Percentiles rank a stretch among this genome's conserved stretches.
Evolutionary conservation across 2,888 invertebrate genomes (phyloP).

Genomic region (Micoletzkya japonica): DNA sequence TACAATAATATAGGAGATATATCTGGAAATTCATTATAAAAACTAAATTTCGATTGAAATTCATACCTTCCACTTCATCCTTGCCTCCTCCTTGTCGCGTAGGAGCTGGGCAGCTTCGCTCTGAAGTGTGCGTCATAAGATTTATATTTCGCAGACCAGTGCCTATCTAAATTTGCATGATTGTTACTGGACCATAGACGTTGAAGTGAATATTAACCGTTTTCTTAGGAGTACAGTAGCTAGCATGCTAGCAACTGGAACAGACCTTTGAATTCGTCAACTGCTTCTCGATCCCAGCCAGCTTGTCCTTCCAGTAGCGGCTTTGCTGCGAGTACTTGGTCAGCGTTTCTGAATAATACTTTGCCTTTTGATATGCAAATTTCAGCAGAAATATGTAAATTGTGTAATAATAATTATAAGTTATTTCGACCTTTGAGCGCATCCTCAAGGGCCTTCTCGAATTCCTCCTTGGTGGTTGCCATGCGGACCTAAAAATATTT

Average conservation of each 20-base stretch:
- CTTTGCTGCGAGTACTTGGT: constrained; percentile 52
- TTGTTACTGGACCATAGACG: no score
- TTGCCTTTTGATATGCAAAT: no score
- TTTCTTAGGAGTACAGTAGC: no score
- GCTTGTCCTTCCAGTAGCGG: constrained; percentile 55
- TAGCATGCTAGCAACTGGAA: no score
- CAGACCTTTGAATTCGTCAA: constrained; percentile 31
- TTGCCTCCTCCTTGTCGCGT: constrained; percentile 49
- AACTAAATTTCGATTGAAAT: no score
- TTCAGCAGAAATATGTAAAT: no score
- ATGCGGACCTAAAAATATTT: constrained; percentile 8
- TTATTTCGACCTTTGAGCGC: no score
- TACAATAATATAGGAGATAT: background rate
- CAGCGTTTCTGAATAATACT: constrained; percentile 49
- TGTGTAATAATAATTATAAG: no score
- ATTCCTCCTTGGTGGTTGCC: constrained; percentile 35
- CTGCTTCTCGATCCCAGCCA: constrained; percentile 41
- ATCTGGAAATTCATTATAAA: background rate
- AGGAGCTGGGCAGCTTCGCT: constrained; percentile 41
- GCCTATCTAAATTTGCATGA: background rate
- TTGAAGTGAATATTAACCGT: no score
- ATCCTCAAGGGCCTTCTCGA: constrained; percentile 52
- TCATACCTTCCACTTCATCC: constrained; percentile 42
- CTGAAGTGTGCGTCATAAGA: no score
- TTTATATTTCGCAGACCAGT: no score